Evolutionary conservation across 2,113 vertebrate genomes (phyloP), one percentile per base, ranked within the genome.

Genomic region (Progne subis): DNA sequence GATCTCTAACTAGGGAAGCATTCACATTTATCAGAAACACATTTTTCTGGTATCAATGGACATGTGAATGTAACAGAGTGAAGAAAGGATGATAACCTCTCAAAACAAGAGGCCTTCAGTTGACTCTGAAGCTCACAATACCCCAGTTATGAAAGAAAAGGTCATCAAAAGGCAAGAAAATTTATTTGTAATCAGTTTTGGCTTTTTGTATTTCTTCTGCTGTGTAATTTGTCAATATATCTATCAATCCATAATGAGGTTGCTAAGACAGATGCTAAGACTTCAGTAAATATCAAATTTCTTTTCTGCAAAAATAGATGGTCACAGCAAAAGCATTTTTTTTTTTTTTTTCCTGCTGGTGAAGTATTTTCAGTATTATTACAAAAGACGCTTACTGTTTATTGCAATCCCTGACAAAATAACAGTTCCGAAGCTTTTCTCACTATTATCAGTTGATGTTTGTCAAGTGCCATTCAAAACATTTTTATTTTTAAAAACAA

Each of bases 391-490:
- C 24, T 86, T 43, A 61, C 34, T 86, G 87, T 91, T 92, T 81
- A 71, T 81, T 87, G 61, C 26, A 69, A 63, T 80, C 20, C 29
- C 67, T 83, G 75, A 94, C 71, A 96, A 97, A 95, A 84, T 71
- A 95, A 15, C 56, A 65, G n/a, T 88, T 90, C 82, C 60, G 92
- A 88, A 86, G 71, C 56, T 75, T 88, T 92, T 56, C 71, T 84
- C 67, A 37, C 64, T 77, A 80, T 90, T 59, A 86, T 83, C 60
- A 53, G 52, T 44, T 69, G 81, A 55, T 88, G 57, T 86, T 96
- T 92, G 60, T 92, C 79, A 95, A 94, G 60, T 86, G 80, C 90
- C 82, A 90, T 93, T 91, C 85, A 94, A 92, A 93, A 29, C 28
- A 90, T 74, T 90, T 91, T 91, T 65, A 70, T 90, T 91, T 90